These are phyloP conservation scores for Neopelma chrysocephalum DNA, from an alignment of 2,797 vertebrate species.

Conservation along the genomic window DNA sequence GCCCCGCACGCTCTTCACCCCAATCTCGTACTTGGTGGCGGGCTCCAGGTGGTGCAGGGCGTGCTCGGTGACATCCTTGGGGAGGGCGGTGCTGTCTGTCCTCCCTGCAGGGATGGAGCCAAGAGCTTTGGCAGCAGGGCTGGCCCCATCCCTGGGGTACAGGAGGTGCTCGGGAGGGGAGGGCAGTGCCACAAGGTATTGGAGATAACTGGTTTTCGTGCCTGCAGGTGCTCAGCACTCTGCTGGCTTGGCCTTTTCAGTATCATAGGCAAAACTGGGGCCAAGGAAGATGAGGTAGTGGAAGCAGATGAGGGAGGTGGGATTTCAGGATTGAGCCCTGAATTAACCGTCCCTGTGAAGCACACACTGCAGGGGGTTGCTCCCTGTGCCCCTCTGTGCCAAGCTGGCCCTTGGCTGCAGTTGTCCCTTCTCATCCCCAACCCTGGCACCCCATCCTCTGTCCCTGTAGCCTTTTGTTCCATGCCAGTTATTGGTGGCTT, in stretches of 20 bases:
- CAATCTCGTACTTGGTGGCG: constrained; percentile 91
- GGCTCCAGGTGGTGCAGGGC: constrained; percentile 86
- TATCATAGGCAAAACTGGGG: neutral
- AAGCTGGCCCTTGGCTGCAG: neutral
- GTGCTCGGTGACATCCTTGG: constrained; percentile 87
- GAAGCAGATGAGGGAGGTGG: neutral
- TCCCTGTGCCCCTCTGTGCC: neutral
- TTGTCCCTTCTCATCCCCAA: neutral
- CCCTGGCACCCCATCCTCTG: neutral
- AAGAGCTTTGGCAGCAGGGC: neutral
- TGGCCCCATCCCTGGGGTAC: neutral
- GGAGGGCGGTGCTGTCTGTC: constrained; percentile 87
- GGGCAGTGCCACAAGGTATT: neutral
- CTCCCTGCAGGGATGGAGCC: constrained; percentile 77
- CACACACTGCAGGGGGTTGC: neutral
- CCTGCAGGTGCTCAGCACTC: neutral
- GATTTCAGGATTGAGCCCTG: neutral
- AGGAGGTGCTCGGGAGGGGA: neutral
- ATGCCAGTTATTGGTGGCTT: neutral
- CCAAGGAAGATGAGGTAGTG: neutral
- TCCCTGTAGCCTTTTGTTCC: neutral
- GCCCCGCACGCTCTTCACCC: constrained; percentile 85
- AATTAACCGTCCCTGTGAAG: neutral
- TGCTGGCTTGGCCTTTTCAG: neutral
- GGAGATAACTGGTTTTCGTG: neutral